Evolutionary conservation across 1,140 invertebrate species (phyloP).

Genomic region (Musca domestica): DNA sequence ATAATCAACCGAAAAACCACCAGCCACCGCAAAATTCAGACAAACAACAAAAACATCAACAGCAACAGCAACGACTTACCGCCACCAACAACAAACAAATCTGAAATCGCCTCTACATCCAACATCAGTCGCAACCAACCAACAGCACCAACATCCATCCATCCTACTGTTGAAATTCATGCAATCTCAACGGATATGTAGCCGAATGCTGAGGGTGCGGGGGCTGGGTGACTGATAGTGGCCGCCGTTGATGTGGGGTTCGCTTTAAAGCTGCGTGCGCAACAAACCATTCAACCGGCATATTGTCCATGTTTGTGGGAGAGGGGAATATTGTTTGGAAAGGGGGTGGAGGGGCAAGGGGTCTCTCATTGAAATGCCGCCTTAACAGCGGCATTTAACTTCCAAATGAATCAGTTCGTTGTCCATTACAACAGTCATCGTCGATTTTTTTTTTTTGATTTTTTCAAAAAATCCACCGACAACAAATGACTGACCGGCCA

Average conservation of each 20-base stretch:
- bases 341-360: not conserved
- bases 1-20: not conserved
- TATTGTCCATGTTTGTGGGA: too few species aligned
- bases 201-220: too few species aligned
- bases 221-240: too few species aligned
- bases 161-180: too few species aligned
- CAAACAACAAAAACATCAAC: not conserved
- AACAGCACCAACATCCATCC: not conserved
- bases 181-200: too few species aligned
- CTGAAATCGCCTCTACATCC: not conserved
- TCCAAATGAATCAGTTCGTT: not conserved
- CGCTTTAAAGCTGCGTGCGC: too few species aligned
- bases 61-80: not conserved
- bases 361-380: slow-evolving; percentile 15
- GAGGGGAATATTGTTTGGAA: too few species aligned
- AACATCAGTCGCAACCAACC: not conserved
- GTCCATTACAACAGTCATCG: not conserved
- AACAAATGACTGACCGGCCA: too few species aligned
- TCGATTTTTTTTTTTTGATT: not conserved
- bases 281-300: too few species aligned
- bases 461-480: too few species aligned
- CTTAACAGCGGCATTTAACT: slow-evolving; percentile 8
- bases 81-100: not conserved
- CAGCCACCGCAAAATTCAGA: not conserved
- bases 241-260: too few species aligned